These are phyloP conservation scores for Onychomys leucogaster DNA, from an alignment of 2,797 vertebrate genomes.

Conservation along the genomic window DNA sequence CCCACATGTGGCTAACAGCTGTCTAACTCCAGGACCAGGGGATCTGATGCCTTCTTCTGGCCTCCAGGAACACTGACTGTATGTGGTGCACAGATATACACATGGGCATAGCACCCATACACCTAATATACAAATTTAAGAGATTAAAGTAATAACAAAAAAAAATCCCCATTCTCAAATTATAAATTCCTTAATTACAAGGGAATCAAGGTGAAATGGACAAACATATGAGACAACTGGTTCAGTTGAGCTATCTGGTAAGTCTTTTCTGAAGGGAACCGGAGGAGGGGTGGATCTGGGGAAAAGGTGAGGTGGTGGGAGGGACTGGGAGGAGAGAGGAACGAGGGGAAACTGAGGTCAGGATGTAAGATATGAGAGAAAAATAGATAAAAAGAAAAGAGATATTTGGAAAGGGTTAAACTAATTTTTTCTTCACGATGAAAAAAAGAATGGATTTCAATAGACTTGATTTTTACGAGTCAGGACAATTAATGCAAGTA, in stretches of 20 bases:
- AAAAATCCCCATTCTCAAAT: neutral
- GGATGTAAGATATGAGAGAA: neutral
- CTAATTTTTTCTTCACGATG: slow-evolving; percentile 5
- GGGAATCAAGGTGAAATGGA: neutral
- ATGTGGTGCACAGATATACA: neutral
- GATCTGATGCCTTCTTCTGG: neutral
- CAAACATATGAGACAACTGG: neutral
- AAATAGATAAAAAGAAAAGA: neutral
- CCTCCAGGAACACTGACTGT: neutral
- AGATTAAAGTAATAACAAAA: neutral
- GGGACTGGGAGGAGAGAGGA: neutral
- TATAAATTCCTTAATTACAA: slow-evolving; percentile 54
- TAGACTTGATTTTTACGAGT: slow-evolving; percentile 1
- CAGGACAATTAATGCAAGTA: slow-evolving; percentile 20
- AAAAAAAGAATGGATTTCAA: slow-evolving; percentile 33
- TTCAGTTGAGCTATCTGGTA: neutral
- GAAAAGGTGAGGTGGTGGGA: neutral
- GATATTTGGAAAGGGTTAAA: slow-evolving; percentile 19
- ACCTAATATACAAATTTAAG: neutral
- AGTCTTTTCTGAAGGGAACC: neutral
- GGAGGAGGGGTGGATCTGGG: neutral
- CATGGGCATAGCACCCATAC: neutral
- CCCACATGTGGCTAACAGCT: neutral
- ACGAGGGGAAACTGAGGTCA: neutral
- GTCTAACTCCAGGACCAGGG: neutral